phyloP scores from a whole-genome alignment of 2,888 invertebrate species.

The Iphiclides podalirius region DNA sequence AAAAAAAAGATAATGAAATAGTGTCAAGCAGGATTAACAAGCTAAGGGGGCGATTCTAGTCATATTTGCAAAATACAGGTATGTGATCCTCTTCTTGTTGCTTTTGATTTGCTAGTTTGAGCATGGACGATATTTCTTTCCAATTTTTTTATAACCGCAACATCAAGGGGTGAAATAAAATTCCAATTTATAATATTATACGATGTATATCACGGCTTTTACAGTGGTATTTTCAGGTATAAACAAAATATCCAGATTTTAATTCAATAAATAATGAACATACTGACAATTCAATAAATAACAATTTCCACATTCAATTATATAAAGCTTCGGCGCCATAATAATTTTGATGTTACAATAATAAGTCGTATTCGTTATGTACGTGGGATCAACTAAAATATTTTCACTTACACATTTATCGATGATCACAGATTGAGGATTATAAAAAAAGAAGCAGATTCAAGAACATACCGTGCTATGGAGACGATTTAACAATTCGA shows the following conservation, averaged over 20 bases:
- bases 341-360: constrained; percentile 55
- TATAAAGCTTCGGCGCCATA: constrained; percentile 64
- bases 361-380: constrained; percentile 54
- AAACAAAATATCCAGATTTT: constrained; percentile 76
- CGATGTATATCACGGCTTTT: constrained; percentile 80
- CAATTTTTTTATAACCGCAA: too few relatives aligned
- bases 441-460: constrained; percentile 78
- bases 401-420: constrained; percentile 74
- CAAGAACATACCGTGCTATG: constrained; percentile 76
- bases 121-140: too few relatives aligned
- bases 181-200: constrained; percentile 72
- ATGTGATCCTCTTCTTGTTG: too few relatives aligned
- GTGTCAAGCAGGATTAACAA: too few relatives aligned
- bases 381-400: constrained; percentile 65
- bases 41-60: too few relatives aligned
- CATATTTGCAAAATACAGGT: too few relatives aligned
- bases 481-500: constrained; percentile 74
- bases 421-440: constrained; percentile 80
- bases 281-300: constrained; percentile 76
- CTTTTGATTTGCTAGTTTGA: too few relatives aligned
- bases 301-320: constrained; percentile 71
- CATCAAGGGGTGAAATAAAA: constrained; percentile 67
- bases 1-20: too few relatives aligned
- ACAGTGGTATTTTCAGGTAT: constrained; percentile 77
- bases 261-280: constrained; percentile 76